Base-by-base conservation (phyloP, 2,888 invertebrate species). In the Campoplex capitator region DNA sequence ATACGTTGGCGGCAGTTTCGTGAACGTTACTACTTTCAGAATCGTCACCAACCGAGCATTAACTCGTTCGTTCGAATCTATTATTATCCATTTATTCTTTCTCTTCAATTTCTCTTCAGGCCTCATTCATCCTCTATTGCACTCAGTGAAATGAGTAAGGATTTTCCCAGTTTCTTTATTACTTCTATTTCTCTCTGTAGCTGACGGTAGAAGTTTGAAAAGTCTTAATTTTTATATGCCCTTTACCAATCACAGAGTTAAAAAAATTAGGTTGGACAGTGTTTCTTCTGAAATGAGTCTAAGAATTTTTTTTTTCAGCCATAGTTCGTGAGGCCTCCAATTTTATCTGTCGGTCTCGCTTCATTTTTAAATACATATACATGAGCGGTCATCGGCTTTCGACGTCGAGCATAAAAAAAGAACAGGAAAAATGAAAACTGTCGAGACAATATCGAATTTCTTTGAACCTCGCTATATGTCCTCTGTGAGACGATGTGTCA, bases 1-100 rank as follows among this genome's bases (percentile, higher is more conserved):
- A 45, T 38, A 54, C 8, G 28, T 48, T 35, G 62, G 35, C 56
- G 35, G 28, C 9, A 58, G 79, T 58, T 70, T 71, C 76, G 51
- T 51, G 70, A 71, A 76, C 74, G 74, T 68, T 78, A 68, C 78
- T 51, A 84, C 79, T 79, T 84, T 84, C 79, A 84, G 79, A 84
- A 79, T 79, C 79, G 84, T 84, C 84, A 74, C 84, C 48, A 62
- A 79, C 80, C 51, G 48, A 85, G 70, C 80, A 81, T 81, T 56
- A 71, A 75, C 80, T 74, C 76, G 71, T 65, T 79, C 74, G 45
- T 68, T 75, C 68, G 74, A 18, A 80, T 73, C 79, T 84, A 84
- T 84, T 84, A 84, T 84, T 84, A 84, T 84, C 84, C 38, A 56
- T 78, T 68, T 75, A 62, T 68, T 82, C 81, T 75, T 74, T 48